phyloP scores from a whole-genome alignment of 2,797 vertebrate genomes.

The Rhynchotus rufescens region DNA sequence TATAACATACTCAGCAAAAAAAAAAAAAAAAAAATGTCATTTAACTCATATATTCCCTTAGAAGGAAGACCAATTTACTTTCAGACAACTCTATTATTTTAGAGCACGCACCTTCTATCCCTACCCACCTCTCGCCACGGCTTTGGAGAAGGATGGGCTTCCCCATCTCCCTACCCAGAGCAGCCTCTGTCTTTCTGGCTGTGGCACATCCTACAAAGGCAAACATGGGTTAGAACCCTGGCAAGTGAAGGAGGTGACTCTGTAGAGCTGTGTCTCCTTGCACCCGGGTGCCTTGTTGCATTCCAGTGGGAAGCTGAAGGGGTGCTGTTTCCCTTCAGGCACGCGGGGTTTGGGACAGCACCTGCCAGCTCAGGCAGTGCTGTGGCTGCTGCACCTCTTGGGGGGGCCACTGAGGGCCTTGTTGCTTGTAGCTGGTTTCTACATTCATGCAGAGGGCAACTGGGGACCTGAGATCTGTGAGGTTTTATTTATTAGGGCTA shows the following conservation, averaged over 20 bases:
- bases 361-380: not conserved
- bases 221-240: not conserved
- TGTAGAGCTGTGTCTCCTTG: not conserved
- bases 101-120: not conserved
- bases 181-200: not conserved
- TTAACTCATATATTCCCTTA: not conserved
- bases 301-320: not conserved
- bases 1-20: not conserved
- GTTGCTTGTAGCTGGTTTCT: not conserved
- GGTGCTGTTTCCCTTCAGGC: not conserved
- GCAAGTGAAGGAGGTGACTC: not conserved
- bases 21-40: not conserved
- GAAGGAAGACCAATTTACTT: not conserved
- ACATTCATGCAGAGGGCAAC: not conserved
- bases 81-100: not conserved
- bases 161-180: fast-evolving
- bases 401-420: not conserved
- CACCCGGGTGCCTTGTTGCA: not conserved
- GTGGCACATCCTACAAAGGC: not conserved
- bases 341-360: fast-evolving
- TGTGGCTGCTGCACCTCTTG: not conserved
- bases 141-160: not conserved
- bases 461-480: not conserved
- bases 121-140: not conserved
- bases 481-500: not conserved